A percentile compares a stretch with the other conserved stretches of the same genome.
These are phyloP conservation scores for Lagodon rhomboides DNA, from an alignment of 2,797 vertebrate species.

Conservation along the genomic window DNA sequence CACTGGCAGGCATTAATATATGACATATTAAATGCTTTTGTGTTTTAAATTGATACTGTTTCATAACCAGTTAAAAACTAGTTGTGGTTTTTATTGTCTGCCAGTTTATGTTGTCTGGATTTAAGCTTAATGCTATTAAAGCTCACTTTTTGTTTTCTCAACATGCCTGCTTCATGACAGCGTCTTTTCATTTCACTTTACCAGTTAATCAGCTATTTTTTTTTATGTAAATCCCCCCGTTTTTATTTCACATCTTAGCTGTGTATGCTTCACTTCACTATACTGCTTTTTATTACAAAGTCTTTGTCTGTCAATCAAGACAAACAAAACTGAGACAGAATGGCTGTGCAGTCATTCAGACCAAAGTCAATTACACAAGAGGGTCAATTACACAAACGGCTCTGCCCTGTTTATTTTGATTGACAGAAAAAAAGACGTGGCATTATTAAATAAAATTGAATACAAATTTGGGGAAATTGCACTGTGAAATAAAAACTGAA, in stretches of 20 bases:
- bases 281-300: background rate
- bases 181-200: background rate
- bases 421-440: background rate
- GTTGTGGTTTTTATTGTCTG: no score
- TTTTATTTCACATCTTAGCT: background rate
- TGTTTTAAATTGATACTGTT: no score
- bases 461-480: no score
- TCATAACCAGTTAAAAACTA: no score
- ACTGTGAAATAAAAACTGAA: background rate
- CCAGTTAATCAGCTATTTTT: background rate
- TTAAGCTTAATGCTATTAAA: no score
- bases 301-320: background rate
- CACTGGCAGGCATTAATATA: no score
- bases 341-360: background rate
- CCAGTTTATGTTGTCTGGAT: no score
- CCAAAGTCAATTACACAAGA: background rate
- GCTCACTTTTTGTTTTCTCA: no score
- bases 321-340: background rate
- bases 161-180: no score
- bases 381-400: background rate
- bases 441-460: background rate
- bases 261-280: background rate
- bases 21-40: no score
- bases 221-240: background rate
- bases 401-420: background rate